Conservation (phyloP, 2,113 vertebrate species). For the Eudorcas thomsonii region DNA sequence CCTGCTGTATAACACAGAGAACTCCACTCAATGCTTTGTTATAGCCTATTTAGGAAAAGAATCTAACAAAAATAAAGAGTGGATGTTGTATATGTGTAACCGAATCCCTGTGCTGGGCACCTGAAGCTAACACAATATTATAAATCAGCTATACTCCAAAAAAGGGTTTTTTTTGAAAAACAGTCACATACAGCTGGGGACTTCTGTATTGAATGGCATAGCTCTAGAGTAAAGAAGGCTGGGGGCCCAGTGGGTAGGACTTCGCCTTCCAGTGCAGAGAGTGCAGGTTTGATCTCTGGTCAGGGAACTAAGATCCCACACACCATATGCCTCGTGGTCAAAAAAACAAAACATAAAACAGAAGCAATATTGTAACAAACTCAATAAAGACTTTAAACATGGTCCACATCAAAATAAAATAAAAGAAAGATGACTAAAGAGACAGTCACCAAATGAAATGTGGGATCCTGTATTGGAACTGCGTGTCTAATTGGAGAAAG, state of each 20-base stretch:
- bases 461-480: neutral
- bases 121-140: neutral
- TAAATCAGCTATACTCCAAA: neutral
- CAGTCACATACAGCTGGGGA: neutral
- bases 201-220: neutral
- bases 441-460: neutral
- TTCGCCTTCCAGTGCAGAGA: neutral
- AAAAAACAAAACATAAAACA: neutral
- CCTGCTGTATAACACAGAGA: neutral
- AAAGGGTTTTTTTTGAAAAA: neutral
- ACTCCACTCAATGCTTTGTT: neutral
- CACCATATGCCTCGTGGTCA: neutral
- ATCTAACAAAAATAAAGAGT: neutral
- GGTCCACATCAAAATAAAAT: neutral
- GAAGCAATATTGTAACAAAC: neutral
- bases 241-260: neutral
- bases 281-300: fast-evolving
- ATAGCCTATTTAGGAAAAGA: neutral
- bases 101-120: neutral
- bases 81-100: neutral
- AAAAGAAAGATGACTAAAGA: neutral
- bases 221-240: neutral
- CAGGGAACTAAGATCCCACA: neutral
- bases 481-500: neutral
- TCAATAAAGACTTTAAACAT: neutral